Percentiles rank a stretch among this genome's conserved stretches.
phyloP scores from a whole-genome alignment of 2,113 vertebrate species.

The Prolemur simus region DNA sequence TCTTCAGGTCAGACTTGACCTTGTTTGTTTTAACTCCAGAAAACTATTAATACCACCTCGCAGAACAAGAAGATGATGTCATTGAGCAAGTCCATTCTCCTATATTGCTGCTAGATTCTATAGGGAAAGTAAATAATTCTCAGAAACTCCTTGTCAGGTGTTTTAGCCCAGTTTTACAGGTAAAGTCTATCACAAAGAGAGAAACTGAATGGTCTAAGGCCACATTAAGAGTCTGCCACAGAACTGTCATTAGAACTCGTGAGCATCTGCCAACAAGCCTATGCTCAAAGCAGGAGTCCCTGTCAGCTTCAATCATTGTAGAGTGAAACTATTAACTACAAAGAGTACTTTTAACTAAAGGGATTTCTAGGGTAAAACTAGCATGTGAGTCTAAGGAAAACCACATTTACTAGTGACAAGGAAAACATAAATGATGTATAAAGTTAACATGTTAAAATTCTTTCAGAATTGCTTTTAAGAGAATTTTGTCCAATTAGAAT shows the following conservation, averaged over 20 bases:
- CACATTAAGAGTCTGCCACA: background rate
- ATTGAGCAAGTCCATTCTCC: background rate
- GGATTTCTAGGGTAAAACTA: background rate
- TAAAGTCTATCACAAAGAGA: background rate
- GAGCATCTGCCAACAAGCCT: background rate
- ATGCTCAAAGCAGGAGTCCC: background rate
- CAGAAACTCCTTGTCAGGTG: background rate
- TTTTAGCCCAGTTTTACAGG: background rate
- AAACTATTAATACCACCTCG: background rate
- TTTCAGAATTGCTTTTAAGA: background rate
- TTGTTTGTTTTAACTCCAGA: background rate
- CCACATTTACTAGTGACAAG: background rate
- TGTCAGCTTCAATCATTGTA: background rate
- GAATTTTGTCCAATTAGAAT: background rate
- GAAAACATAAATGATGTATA: background rate
- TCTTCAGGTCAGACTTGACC: background rate
- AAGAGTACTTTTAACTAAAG: background rate
- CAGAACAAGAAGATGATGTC: background rate
- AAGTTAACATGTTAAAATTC: background rate
- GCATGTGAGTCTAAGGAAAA: background rate
- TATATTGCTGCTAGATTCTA: background rate
- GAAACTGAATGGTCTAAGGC: background rate
- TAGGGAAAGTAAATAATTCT: background rate
- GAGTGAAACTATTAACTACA: background rate
- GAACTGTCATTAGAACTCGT: background rate